These are phyloP conservation scores for Nematolebias whitei DNA, from an alignment of 2,113 vertebrate genomes.

Conservation along the genomic window DNA sequence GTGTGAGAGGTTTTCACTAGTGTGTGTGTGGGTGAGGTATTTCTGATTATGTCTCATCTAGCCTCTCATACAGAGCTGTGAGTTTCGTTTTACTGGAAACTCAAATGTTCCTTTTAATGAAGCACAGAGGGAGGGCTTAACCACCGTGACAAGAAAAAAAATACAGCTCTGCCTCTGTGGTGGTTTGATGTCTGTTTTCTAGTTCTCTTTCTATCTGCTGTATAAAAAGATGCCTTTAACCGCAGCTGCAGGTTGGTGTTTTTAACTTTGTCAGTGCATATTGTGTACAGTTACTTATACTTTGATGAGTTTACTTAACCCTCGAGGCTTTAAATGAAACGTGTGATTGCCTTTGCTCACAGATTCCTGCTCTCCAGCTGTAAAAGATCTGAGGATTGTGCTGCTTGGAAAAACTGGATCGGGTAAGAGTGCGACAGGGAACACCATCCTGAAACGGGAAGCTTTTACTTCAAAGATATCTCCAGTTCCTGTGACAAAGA, in stretches of 20 bases:
- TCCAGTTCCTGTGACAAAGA: neutral
- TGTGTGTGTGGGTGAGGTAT: too few relatives aligned
- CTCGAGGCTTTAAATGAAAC: neutral
- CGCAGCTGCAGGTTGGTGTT: neutral
- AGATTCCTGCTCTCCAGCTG: neutral
- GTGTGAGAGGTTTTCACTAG: too few relatives aligned
- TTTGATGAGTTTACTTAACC: too few relatives aligned
- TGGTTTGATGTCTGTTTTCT: neutral
- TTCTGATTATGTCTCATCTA: too few relatives aligned
- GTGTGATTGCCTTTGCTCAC: neutral
- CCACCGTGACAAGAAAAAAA: neutral
- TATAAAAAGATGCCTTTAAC: slow-evolving; percentile 20
- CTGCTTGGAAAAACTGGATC: slow-evolving; percentile 63
- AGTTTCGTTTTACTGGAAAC: too few relatives aligned
- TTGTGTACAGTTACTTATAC: too few relatives aligned
- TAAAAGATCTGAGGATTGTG: neutral
- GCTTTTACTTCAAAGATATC: slow-evolving; percentile 17
- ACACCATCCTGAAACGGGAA: slow-evolving; percentile 54
- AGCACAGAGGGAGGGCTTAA: neutral
- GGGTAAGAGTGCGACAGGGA: slow-evolving; percentile 66
- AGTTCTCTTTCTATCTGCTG: neutral
- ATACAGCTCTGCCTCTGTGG: neutral
- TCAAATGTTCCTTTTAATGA: too few relatives aligned
- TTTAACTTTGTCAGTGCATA: neutral
- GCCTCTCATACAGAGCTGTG: too few relatives aligned